Evolutionary conservation across 2,797 vertebrate species (phyloP), one percentile per base, ranked within the genome.

Genomic region (Babyrousa celebensis): DNA sequence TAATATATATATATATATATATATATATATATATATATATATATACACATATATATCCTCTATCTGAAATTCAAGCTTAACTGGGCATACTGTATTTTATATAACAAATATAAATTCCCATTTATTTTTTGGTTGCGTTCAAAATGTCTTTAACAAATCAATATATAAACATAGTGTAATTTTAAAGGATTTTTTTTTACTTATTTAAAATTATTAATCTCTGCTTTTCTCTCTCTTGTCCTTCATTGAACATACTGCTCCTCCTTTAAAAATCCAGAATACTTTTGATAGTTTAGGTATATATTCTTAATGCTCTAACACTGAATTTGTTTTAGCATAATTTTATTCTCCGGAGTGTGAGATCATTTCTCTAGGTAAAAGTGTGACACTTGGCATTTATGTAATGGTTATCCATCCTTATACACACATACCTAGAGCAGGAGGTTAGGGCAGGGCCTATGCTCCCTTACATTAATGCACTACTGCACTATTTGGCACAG

Each of bases 1-100:
- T 84, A 71, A 89, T 12, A 52, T 29, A 54, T 54, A 54, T 60
- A 89, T 12, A 52, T 29, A 54, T 54, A 54, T 60, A 52, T 52
- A 52, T 6, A 9, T 4, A 36, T 36, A 36, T 4, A 36, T 4
- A 36, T 36, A 36, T 36, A 36, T 36, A 36, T 36, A 36, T 36
- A 52, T 4, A 36, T 36, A 36, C 4, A 36, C 36, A 9, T 52
- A 9, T 52, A 63, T 12, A 52, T 36, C 23, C 12, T 63, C 70
- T 52, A 54, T 27, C 15, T 78, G 16, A 85, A 90, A 91, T 89
- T 93, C 20, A 89, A 67, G 62, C 89, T 78, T 79, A 83, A 78
- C 18, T 67, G 11, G 4, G 6, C 16, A 77, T 52, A 16, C 11
- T 89, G 4, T 80, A 62, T 90, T 91, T 94, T 91, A 63, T 23